Evolutionary conservation across 2,797 vertebrate genomes (phyloP).

Genomic region (Tangara arthus): DNA sequence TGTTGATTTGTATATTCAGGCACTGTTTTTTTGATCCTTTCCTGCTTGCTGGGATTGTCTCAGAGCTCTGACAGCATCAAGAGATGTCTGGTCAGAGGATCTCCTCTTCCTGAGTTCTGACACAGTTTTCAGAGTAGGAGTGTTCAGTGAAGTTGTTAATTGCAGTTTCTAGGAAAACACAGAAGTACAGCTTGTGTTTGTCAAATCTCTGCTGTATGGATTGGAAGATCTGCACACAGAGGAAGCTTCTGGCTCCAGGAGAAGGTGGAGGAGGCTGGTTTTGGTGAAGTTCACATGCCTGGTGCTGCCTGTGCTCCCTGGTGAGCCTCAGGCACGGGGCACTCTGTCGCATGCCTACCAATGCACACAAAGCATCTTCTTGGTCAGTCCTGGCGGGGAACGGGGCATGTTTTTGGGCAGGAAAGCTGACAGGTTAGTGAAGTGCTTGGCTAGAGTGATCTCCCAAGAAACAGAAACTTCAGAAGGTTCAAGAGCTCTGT

Average conservation of each 20-base stretch:
- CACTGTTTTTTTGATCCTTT: background rate
- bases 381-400: accelerated
- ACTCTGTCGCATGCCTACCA: background rate
- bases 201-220: background rate
- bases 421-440: background rate
- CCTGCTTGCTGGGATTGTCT: background rate
- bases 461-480: background rate
- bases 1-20: background rate
- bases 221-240: background rate
- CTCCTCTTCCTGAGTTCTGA: background rate
- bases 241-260: background rate
- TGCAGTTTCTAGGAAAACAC: background rate
- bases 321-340: accelerated
- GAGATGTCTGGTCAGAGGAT: background rate
- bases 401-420: accelerated
- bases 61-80: background rate
- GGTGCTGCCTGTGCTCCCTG: background rate
- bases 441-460: background rate
- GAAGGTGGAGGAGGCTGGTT: background rate
- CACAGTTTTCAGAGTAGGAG: background rate
- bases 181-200: background rate
- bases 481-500: background rate
- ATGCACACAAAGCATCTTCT: background rate
- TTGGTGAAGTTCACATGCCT: accelerated
- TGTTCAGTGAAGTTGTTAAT: background rate